phyloP scores from a whole-genome alignment of 2,888 invertebrate species.

The Gisinianus flammeolus region DNA sequence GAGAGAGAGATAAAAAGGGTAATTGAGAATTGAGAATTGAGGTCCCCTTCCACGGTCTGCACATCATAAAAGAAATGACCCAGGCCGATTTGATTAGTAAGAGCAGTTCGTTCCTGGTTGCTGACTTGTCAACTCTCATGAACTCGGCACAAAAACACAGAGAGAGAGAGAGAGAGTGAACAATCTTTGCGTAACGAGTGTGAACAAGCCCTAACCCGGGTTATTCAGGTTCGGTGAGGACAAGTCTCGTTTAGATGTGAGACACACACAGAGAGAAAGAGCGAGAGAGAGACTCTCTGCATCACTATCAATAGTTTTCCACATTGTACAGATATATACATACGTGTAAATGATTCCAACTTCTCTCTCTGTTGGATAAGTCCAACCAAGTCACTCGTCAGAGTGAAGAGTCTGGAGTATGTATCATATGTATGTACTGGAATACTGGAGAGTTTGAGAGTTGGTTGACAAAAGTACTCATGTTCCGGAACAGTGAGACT shows the following conservation, averaged over 20 bases:
- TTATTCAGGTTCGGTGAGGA: slow-evolving; percentile 54
- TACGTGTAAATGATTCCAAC: slow-evolving; percentile 20
- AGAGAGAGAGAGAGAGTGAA: slow-evolving; percentile 3
- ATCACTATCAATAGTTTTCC: not conserved
- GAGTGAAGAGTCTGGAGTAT: slow-evolving; percentile 30
- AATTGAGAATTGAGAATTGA: no score
- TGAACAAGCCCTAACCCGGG: slow-evolving; percentile 49
- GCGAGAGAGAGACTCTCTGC: not conserved
- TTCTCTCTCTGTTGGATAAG: not conserved
- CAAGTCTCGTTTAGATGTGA: slow-evolving; percentile 11
- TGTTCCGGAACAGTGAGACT: slow-evolving; percentile 59
- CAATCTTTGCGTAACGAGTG: slow-evolving; percentile 39
- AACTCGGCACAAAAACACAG: slow-evolving; percentile 23
- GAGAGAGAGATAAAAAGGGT: slow-evolving; percentile 32
- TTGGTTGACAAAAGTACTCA: slow-evolving; percentile 48
- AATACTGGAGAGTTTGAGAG: no score
- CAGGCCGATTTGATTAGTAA: slow-evolving; percentile 53
- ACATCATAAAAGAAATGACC: slow-evolving; percentile 54
- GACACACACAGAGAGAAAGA: no score
- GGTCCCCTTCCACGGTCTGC: slow-evolving; percentile 45
- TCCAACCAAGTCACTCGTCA: slow-evolving; percentile 25
- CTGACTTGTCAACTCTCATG: slow-evolving; percentile 39
- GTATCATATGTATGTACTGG: no score
- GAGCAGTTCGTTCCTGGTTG: slow-evolving; percentile 40
- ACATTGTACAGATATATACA: not conserved